Conservation (phyloP, 2,888 invertebrate species). For the Bembecia ichneumoniformis region DNA sequence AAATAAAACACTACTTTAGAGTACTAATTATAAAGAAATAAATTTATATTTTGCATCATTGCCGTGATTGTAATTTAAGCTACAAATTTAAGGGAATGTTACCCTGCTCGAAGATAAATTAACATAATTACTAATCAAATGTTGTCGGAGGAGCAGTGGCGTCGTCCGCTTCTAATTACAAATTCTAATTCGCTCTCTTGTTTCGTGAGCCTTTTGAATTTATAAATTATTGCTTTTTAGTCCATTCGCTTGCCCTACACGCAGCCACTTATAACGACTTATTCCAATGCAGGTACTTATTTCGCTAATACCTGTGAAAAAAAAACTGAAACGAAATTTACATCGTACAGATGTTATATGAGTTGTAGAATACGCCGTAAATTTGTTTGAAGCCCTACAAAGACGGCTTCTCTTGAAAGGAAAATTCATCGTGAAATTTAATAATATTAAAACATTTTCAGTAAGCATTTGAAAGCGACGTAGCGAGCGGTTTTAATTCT, state of each 20-base stretch:
- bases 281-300: constrained; percentile 1
- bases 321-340: constrained; percentile 27
- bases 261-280: neutral
- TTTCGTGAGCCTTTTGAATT: constrained; percentile 68
- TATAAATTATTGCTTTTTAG: constrained; percentile 59
- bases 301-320: constrained; percentile 10
- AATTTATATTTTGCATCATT: constrained; percentile 32
- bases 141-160: constrained; percentile 59
- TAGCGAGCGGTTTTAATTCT: constrained; percentile 66
- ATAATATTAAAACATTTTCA: constrained; percentile 53
- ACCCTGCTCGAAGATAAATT: constrained; percentile 69
- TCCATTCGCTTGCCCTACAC: constrained; percentile 19
- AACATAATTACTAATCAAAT: constrained; percentile 72
- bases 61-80: constrained; percentile 62
- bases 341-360: constrained; percentile 23
- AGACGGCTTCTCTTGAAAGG: constrained; percentile 46
- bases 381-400: constrained; percentile 56
- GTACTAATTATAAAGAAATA: neutral
- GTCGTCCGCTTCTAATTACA: constrained; percentile 63
- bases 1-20: no score
- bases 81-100: constrained; percentile 69
- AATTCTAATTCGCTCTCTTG: constrained; percentile 71
- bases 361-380: constrained; percentile 35
- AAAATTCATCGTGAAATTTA: constrained; percentile 55
- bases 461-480: constrained; percentile 47